Evolutionary conservation across 2,113 vertebrate genomes (phyloP).

Genomic region (Micromys minutus): DNA sequence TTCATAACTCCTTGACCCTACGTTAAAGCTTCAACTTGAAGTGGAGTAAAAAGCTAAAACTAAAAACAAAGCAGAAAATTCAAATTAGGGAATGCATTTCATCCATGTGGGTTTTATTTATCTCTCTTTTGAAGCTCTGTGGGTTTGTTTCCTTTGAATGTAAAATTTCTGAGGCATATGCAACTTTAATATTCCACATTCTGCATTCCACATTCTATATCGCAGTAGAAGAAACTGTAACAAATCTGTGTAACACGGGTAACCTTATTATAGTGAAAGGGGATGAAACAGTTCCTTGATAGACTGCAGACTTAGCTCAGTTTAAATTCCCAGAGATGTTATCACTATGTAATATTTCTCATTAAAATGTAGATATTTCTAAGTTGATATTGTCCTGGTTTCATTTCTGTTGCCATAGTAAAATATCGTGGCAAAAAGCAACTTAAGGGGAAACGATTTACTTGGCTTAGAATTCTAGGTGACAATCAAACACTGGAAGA

Average conservation of each 20-base stretch:
- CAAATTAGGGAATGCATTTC: constrained; percentile 76
- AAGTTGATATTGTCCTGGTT: not conserved
- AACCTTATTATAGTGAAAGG: not conserved
- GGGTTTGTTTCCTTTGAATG: constrained; percentile 65
- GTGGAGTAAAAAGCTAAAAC: constrained; percentile 56
- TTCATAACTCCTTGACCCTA: constrained; percentile 40
- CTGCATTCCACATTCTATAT: not conserved
- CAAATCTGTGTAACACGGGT: constrained; percentile 14
- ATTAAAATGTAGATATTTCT: not conserved
- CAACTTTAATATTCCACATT: constrained; percentile 68
- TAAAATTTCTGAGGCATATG: constrained; percentile 48
- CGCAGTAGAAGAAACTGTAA: constrained; percentile 61
- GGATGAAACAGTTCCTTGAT: constrained; percentile 60
- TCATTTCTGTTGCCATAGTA: not conserved
- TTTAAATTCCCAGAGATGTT: constrained; percentile 51
- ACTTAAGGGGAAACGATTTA: not conserved
- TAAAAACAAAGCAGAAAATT: constrained; percentile 65
- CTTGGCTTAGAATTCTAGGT: not conserved
- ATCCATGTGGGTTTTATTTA: constrained; percentile 56
- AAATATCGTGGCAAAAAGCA: not conserved
- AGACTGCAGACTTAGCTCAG: constrained; percentile 10
- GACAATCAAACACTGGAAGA: too few relatives aligned
- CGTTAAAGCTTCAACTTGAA: constrained; percentile 53
- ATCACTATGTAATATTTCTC: constrained; percentile 21
- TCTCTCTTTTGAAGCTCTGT: constrained; percentile 60